These are phyloP conservation scores for Penelope pileata DNA, from an alignment of 2,113 vertebrate species.

Conservation along the genomic window DNA sequence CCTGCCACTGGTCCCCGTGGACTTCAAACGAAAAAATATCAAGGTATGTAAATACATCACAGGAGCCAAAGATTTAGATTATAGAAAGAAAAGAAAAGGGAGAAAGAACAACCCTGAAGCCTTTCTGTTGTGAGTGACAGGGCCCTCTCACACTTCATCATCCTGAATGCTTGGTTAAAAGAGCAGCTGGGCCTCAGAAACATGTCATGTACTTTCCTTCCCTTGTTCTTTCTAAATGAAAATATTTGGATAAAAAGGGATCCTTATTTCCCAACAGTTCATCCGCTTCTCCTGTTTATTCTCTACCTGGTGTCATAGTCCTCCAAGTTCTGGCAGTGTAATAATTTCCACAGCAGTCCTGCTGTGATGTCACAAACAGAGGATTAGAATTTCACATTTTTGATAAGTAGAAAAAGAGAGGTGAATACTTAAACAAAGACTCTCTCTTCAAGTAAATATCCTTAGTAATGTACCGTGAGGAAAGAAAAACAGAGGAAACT, in stretches of 20 bases:
- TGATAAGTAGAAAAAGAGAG: conserved; percentile 13
- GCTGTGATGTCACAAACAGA: conserved; percentile 36
- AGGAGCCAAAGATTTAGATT: background rate
- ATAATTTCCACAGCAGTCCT: conserved; percentile 51
- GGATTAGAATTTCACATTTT: conserved; percentile 19
- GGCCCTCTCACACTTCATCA: background rate
- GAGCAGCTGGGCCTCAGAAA: background rate
- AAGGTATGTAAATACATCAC: conserved; percentile 2
- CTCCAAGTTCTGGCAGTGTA: conserved; percentile 1
- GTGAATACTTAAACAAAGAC: conserved; percentile 43
- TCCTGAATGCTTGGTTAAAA: background rate
- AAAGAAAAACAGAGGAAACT: conserved; percentile 26
- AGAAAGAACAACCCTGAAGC: background rate
- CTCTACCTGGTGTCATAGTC: conserved; percentile 57
- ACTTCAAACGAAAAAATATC: conserved; percentile 39
- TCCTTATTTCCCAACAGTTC: conserved; percentile 38
- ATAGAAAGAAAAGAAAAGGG: background rate
- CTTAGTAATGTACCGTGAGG: background rate
- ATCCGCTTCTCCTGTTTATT: conserved; percentile 64
- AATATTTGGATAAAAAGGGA: conserved; percentile 65
- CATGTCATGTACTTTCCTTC: background rate
- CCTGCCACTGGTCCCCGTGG: background rate
- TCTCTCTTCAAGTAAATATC: conserved; percentile 12
- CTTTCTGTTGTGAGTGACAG: background rate
- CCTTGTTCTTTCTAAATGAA: conserved; percentile 27